phyloP scores from a whole-genome alignment of 1,140 invertebrate species.

The Brachionus calyciflorus region DNA sequence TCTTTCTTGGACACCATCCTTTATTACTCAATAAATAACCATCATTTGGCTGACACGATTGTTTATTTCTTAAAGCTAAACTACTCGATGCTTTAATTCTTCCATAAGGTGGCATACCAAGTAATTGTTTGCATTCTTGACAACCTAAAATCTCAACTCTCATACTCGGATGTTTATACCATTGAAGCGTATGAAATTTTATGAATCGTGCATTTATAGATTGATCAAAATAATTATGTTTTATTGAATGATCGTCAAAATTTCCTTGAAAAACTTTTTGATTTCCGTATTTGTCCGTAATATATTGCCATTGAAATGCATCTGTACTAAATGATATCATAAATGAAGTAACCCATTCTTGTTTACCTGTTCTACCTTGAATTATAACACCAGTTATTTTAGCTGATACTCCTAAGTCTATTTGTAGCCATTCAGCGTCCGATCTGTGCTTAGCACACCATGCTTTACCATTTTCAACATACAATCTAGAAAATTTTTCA shows the following conservation, averaged over 20 bases:
- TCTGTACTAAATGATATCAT: constrained; percentile 64
- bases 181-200: constrained; percentile 63
- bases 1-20: constrained; percentile 65
- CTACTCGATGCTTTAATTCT: constrained; percentile 62
- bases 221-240: constrained; percentile 62
- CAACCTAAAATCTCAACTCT: constrained; percentile 65
- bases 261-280: constrained; percentile 63
- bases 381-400: constrained; percentile 64
- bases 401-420: constrained; percentile 62
- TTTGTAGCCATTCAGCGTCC: constrained; percentile 65
- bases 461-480: constrained; percentile 62
- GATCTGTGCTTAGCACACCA: constrained; percentile 65
- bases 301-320: constrained; percentile 63
- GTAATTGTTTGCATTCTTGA: constrained; percentile 65
- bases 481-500: constrained; percentile 64
- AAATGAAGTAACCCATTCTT: constrained; percentile 64
- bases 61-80: constrained; percentile 58
- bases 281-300: constrained; percentile 62
- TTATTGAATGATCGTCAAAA: constrained; percentile 62
- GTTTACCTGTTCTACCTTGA: constrained; percentile 63
- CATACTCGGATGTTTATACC: constrained; percentile 64
- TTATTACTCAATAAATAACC: constrained; percentile 64
- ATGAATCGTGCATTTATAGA: constrained; percentile 64
- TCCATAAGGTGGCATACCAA: constrained; percentile 64
- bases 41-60: constrained; percentile 64